Base-by-base conservation (phyloP, 2,113 vertebrate genomes). In the Peucedramus taeniatus region DNA sequence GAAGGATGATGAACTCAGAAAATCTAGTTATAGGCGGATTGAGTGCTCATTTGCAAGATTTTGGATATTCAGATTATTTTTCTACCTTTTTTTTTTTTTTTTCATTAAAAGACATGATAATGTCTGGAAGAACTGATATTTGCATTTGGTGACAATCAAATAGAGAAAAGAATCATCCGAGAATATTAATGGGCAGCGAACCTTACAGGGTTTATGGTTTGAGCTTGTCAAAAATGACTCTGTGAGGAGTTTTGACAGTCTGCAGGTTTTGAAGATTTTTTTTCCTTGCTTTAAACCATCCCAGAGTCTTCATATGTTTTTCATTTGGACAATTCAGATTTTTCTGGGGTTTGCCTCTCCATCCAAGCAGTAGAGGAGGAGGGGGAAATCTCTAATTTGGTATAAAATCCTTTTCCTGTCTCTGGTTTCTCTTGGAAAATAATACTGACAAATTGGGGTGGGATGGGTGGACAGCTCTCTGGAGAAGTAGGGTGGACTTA, bases 141-240 rank as follows among this genome's bases (percentile, higher is more conserved):
- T 94, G 87, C 81, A 72, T 91, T 95, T 56, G 45, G 70, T 93
- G 89, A 77, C 95, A 94, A 80, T 94, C 89, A 95, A 85, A 94
- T 49, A 91, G 65, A 91, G 61, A 84, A 79, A 84, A 37, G 63
- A 96, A 85, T 72, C 84, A 95, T 49, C 81, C 0, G 0, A 91
- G 84, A 95, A 93, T 93, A 85, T 84, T 76, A 93, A 93, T 91
- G 89, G 91, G 63, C 82, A 94, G 78, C 0, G 11, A 94, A 90
- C 71, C 82, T 90, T 85, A 74, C 22, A 65, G 27, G 42, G 50
- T 80, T 91, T 96, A 33, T 79, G 49, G 89, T 70, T 35, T 83
- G 61, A 96, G 70, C 84, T 83, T 96, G 93, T 96, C 89, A 96
- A 80, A 80, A 96, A 83, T 59, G 50, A 40, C 82, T 96, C 84